Conservation (phyloP, 2,888 invertebrate species). For the Drosophila antonietae region DNA sequence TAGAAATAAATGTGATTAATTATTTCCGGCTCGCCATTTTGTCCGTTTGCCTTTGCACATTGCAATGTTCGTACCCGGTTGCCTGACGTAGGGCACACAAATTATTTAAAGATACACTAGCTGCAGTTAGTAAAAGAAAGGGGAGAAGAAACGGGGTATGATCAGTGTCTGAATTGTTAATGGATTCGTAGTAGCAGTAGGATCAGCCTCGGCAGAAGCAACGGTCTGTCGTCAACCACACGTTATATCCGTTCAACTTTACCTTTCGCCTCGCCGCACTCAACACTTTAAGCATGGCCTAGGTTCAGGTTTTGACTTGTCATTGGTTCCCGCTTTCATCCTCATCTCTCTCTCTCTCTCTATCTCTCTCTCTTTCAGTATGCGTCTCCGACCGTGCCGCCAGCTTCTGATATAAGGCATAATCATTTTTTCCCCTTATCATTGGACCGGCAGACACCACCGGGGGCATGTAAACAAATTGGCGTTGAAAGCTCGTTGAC, state of each 20-base stretch:
- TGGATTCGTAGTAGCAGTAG: slow-evolving; percentile 5
- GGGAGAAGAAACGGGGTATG: too few species aligned
- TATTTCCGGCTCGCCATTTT: slow-evolving; percentile 32
- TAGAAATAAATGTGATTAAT: slow-evolving; percentile 66
- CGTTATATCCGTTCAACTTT: slow-evolving; percentile 68
- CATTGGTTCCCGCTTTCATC: slow-evolving; percentile 1
- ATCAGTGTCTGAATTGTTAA: neutral
- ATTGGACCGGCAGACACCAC: slow-evolving; percentile 33
- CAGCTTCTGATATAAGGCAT: slow-evolving; percentile 56
- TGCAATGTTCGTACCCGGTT: slow-evolving; percentile 63
- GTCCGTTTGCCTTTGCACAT: slow-evolving; percentile 48
- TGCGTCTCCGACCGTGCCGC: slow-evolving; percentile 41
- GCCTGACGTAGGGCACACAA: slow-evolving; percentile 51
- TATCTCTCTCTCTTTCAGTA: neutral
- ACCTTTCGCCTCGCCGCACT: slow-evolving; percentile 60
- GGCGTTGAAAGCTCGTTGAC: slow-evolving; percentile 69
- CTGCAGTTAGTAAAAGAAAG: slow-evolving; percentile 14
- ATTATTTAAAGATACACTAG: slow-evolving; percentile 70
- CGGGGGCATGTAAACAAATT: slow-evolving; percentile 74
- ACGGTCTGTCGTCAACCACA: slow-evolving; percentile 55
- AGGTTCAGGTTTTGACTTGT: slow-evolving; percentile 19
- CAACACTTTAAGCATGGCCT: slow-evolving; percentile 55
- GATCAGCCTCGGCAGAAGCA: neutral
- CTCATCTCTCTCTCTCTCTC: neutral
- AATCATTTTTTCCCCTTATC: slow-evolving; percentile 43